A percentile compares a stretch with the other conserved stretches of the same genome.
These are phyloP conservation scores for Astreopora myriophthalma DNA, from an alignment of 64 coral and sea anemone species.

Conservation along the genomic window DNA sequence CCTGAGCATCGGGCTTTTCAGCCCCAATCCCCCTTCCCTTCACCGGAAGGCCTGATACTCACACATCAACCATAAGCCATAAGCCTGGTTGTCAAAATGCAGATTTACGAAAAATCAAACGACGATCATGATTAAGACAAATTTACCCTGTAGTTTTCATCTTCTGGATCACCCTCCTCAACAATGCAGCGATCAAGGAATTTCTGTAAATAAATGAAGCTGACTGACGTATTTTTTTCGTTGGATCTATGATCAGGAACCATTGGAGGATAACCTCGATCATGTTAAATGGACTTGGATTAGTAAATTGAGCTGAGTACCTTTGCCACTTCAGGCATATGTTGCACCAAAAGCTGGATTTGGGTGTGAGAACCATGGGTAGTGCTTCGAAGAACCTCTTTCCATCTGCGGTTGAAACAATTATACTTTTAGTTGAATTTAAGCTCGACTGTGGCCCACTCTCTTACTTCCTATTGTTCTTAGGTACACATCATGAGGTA, in stretches of 20 bases:
- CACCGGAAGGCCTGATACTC: no score
- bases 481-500: no score
- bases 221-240: no score
- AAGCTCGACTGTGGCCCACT: no score
- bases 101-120: no score
- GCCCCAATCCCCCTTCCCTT: no score
- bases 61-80: no score
- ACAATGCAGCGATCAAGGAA: conserved; percentile 91
- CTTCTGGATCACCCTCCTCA: conserved; percentile 67
- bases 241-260: background rate
- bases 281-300: background rate
- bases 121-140: background rate
- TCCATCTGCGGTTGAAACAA: conserved; percentile 60
- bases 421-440: no score
- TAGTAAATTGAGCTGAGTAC: background rate
- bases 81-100: no score
- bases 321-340: conserved; percentile 96
- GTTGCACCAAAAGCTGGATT: conserved; percentile 85
- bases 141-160: conserved; percentile 89
- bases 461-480: no score
- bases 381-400: conserved; percentile 84
- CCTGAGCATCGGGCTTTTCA: no score
- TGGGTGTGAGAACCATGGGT: conserved; percentile 86
- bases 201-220: conserved; percentile 44
- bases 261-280: no score